Evolutionary conservation across 2,113 vertebrate genomes (phyloP).

Genomic region (Pelecanus crispus): DNA sequence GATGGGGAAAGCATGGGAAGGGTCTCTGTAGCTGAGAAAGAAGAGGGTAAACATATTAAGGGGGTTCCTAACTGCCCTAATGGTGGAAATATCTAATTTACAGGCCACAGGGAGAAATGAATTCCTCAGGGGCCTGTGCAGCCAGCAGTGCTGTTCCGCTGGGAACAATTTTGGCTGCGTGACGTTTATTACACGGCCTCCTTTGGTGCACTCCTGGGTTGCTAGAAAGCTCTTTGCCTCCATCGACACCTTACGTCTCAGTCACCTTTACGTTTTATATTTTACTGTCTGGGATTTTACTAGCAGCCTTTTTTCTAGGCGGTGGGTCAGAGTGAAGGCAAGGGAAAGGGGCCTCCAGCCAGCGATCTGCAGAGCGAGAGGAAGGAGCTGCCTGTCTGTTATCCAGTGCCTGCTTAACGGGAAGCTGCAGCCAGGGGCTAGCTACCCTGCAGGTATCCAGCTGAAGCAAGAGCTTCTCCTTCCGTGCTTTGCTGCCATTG

Average conservation of each 20-base stretch:
- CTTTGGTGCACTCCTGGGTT: neutral
- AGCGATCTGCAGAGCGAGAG: neutral
- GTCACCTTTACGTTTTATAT: neutral
- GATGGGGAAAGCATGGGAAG: neutral
- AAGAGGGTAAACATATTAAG: neutral
- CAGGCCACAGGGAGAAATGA: neutral
- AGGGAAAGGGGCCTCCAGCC: neutral
- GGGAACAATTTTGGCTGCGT: neutral
- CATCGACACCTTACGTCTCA: neutral
- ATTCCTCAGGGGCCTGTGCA: neutral
- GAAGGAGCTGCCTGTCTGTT: neutral
- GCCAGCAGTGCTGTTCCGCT: fast-evolving
- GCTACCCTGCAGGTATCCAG: neutral
- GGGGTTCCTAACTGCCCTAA: neutral
- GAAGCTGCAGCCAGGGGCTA: neutral
- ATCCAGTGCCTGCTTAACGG: neutral
- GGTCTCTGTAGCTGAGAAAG: neutral
- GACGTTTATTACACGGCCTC: neutral
- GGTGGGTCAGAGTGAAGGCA: neutral
- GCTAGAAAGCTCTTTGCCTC: neutral
- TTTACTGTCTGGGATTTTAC: neutral
- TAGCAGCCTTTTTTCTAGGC: neutral
- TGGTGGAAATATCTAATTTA: neutral
- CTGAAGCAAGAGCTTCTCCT: neutral
- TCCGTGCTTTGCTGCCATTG: fast-evolving